Conservation (phyloP, 37 sponge, comb jelly and placozoan species). For the Aphrocallistes beatrix region DNA sequence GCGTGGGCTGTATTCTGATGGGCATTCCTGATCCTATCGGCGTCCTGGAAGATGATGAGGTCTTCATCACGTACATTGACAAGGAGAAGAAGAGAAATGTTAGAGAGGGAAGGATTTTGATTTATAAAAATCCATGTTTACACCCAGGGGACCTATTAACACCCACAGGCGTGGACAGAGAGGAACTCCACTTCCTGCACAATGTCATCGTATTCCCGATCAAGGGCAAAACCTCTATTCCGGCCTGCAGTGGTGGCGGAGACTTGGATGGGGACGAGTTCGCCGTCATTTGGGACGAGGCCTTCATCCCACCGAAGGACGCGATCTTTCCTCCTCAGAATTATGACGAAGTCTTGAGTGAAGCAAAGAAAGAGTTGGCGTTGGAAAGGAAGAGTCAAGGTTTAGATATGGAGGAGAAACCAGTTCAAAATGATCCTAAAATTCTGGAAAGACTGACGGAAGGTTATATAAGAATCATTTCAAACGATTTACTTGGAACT, state of each 20-base stretch:
- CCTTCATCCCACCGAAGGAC: not conserved
- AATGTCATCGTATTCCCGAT: not conserved
- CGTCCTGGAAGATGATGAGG: not conserved
- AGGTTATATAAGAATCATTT: not conserved
- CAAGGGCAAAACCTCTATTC: not conserved
- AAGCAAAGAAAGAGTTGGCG: not conserved
- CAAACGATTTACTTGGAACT: not conserved
- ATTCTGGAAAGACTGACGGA: not conserved
- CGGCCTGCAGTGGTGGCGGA: not conserved
- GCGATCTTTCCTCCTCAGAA: not conserved
- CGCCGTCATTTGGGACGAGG: slow-evolving; percentile 2
- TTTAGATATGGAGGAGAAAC: not conserved
- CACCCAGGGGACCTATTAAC: not conserved
- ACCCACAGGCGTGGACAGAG: not conserved
- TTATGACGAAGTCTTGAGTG: not conserved
- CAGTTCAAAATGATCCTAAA: not conserved
- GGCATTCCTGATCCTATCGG: not conserved
- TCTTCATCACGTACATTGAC: not conserved
- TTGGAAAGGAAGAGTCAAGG: not conserved
- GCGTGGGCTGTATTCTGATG: not conserved
- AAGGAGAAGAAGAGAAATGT: not conserved
- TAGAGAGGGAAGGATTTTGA: not conserved
- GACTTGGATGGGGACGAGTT: slow-evolving; percentile 18
- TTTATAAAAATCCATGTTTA: not conserved
- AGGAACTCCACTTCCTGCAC: not conserved